Base-by-base conservation (phyloP, 2,113 vertebrate genomes). In the Tympanuchus pallidicinctus region DNA sequence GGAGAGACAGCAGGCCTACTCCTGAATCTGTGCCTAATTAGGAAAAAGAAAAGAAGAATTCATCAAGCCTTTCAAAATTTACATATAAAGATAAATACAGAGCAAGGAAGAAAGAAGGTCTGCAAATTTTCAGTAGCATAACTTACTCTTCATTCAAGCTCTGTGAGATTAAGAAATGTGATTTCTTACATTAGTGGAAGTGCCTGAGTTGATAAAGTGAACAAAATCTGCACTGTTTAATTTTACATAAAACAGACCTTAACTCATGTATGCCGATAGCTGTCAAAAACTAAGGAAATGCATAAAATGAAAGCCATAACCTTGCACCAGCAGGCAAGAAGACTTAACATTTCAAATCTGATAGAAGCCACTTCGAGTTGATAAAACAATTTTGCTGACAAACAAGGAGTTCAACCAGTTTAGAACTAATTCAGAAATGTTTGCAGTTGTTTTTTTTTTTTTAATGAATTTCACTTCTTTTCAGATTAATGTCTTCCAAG, bases 241-340 rank as follows among this genome's bases (percentile, higher is more conserved):
- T 91, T 92, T 95, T 91, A 95, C 64, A 95, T 40, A 92, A 94
- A 89, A 72, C 48, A 95, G 87, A 87, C 27, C 25, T 69, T 86
- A 78, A 92, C 30, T 43, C 74, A 57, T 61, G 72, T 50, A 72
- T 69, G 74, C 9, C 36, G 32, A 45, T 60, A 91, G 85, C 78
- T 89, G 90, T 59, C 93, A 89, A 70, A 92, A 90, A 82, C 60
- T 54, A 89, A 76, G 78, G 79, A 95, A 92, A 88, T 17, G 79
- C 17, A 66, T 59, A 80, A 76, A 95, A 95, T 69, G 74, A 87
- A 96, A 95, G 75, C 75, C 78, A 89, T 56, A 92, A 59, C 84
- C 77, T 74, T 84, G 56, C n/a, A 75, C 38, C 82, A 89, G 71
- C 82, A 94, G 71, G 82, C 89, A 95, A 84, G 74, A 94, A 94